Percentiles rank a stretch among this genome's conserved stretches.
These are phyloP conservation scores for Tipula confusa DNA, from an alignment of 2,888 invertebrate species.

Conservation along the genomic window DNA sequence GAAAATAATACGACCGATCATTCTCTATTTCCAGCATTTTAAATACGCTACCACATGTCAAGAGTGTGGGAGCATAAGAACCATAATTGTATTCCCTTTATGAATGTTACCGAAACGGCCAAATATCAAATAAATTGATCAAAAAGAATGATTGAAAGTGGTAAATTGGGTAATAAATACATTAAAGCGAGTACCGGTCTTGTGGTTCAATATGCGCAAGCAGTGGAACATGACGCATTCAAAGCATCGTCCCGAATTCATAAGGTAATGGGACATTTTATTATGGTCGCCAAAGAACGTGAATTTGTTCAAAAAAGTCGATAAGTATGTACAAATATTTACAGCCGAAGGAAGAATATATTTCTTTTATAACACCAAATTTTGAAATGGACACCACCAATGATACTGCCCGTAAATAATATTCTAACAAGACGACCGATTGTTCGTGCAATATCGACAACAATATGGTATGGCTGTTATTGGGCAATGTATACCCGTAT, in stretches of 20 bases:
- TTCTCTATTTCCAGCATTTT: slow-evolving; percentile 28
- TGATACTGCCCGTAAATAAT: slow-evolving; percentile 28
- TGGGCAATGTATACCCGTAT: slow-evolving; percentile 58
- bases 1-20: not conserved
- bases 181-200: slow-evolving; percentile 60
- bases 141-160: slow-evolving; percentile 56
- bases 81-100: slow-evolving; percentile 60
- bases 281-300: slow-evolving; percentile 71
- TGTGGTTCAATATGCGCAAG: slow-evolving; percentile 60
- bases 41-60: slow-evolving; percentile 52
- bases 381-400: slow-evolving; percentile 49
- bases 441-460: slow-evolving; percentile 30
- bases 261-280: slow-evolving; percentile 64
- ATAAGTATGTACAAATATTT: slow-evolving; percentile 63
- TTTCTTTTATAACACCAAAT: slow-evolving; percentile 57
- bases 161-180: slow-evolving; percentile 57
- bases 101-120: slow-evolving; percentile 59
- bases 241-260: slow-evolving; percentile 69
- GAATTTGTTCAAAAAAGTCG: slow-evolving; percentile 70
- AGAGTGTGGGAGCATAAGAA: slow-evolving; percentile 66
- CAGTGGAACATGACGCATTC: slow-evolving; percentile 67
- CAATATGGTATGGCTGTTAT: slow-evolving; percentile 36
- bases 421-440: slow-evolving; percentile 31
- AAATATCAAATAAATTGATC: slow-evolving; percentile 60
- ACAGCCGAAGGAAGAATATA: slow-evolving; percentile 57